phyloP scores from a whole-genome alignment of 2,113 vertebrate genomes.

The Phaetusa simplex region DNA sequence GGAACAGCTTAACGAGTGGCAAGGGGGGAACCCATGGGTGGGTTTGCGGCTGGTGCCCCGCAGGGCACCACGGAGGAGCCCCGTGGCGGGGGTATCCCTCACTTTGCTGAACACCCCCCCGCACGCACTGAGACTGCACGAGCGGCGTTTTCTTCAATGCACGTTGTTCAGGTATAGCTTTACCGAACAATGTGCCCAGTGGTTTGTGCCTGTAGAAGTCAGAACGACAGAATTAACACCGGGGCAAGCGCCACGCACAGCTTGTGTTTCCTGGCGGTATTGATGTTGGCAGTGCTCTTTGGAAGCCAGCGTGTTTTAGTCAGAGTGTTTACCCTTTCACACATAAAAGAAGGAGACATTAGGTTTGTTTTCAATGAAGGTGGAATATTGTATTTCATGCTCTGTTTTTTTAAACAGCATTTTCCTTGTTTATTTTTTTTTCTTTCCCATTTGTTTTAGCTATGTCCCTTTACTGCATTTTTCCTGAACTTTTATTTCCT shows the following conservation, averaged over 20 bases:
- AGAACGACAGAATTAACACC: neutral
- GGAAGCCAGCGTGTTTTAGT: neutral
- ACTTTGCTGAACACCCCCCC: neutral
- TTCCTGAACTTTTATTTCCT: neutral
- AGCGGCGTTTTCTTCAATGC: fast-evolving
- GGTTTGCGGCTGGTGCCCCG: fast-evolving
- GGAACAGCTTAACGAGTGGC: fast-evolving
- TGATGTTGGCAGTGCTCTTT: neutral
- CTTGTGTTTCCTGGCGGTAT: neutral
- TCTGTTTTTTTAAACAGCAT: neutral
- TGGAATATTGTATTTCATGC: neutral
- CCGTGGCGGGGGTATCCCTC: fast-evolving
- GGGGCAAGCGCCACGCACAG: neutral
- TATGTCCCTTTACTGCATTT: neutral
- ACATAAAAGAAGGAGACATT: neutral
- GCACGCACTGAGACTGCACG: fast-evolving
- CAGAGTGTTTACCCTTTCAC: neutral
- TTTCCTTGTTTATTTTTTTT: slow-evolving; percentile 5
- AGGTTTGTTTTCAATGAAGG: neutral
- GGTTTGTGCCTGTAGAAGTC: neutral
- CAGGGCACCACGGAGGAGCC: fast-evolving
- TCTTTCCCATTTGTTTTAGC: neutral
- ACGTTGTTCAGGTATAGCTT: neutral
- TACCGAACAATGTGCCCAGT: neutral
- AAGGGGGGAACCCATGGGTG: neutral